Evolutionary conservation across 2,888 invertebrate genomes (phyloP).

Genomic region (Chaetogeoica ovagalla): DNA sequence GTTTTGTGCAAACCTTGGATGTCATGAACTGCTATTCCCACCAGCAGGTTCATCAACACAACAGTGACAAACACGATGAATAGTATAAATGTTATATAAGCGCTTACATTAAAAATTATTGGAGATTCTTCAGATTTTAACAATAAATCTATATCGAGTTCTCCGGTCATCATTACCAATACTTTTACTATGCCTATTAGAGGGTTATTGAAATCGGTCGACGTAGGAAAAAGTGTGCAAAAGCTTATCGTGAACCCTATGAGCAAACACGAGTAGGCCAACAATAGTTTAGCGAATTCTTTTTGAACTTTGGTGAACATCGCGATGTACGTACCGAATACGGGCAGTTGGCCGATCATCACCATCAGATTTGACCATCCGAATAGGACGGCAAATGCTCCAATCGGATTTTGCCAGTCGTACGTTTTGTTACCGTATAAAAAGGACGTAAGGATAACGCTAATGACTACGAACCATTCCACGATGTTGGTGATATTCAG

Average conservation of each 20-base stretch:
- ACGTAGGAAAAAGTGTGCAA: conserved; percentile 83
- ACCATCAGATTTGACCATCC: conserved; percentile 90
- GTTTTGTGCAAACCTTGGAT: conserved; percentile 84
- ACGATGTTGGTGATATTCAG: conserved; percentile 83
- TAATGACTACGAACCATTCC: conserved; percentile 84
- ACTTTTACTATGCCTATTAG: conserved; percentile 84
- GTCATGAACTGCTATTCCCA: conserved; percentile 85
- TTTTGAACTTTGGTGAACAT: conserved; percentile 88
- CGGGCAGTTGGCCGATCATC: conserved; percentile 85
- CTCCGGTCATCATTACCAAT: conserved; percentile 87
- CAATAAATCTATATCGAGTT: conserved; percentile 76
- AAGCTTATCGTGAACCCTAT: conserved; percentile 87
- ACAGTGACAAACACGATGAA: conserved; percentile 83
- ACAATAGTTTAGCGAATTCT: conserved; percentile 81
- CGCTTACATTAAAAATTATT: conserved; percentile 77
- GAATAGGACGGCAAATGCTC: conserved; percentile 81
- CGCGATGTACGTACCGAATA: conserved; percentile 86
- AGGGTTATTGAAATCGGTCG: conserved; percentile 79
- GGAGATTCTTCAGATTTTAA: conserved; percentile 73
- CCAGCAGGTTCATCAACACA: conserved; percentile 81
- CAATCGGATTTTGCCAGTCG: conserved; percentile 84
- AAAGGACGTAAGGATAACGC: conserved; percentile 81
- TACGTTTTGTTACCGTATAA: conserved; percentile 77
- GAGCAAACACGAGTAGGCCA: conserved; percentile 81
- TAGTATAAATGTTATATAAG: conserved; percentile 78